Percentiles rank a stretch among this genome's conserved stretches.
phyloP scores from a whole-genome alignment of 2,113 vertebrate species.

The Dendropsophus ebraccatus region DNA sequence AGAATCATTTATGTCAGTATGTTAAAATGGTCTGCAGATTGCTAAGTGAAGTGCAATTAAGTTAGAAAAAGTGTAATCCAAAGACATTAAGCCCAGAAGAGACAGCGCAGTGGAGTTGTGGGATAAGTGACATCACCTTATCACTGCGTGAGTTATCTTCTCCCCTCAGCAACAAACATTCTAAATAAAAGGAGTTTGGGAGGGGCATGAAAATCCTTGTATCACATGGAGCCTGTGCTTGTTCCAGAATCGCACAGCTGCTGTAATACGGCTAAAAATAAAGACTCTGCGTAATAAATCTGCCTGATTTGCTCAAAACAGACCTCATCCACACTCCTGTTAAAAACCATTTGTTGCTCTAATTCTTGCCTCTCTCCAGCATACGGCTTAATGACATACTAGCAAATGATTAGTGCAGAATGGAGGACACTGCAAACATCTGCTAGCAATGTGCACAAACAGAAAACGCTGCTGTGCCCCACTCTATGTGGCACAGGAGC shows the following conservation, averaged over 20 bases:
- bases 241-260: conserved; percentile 21
- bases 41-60: conserved; percentile 28
- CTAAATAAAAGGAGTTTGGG: not conserved
- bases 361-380: not conserved
- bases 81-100: conserved; percentile 19
- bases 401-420: conserved; percentile 15
- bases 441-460: not conserved
- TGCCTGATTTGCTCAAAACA: conserved; percentile 32
- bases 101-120: not conserved
- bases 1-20: conserved; percentile 5
- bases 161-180: conserved; percentile 3
- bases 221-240: conserved; percentile 10
- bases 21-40: conserved; percentile 5
- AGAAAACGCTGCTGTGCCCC: not conserved
- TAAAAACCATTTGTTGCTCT: conserved; percentile 9
- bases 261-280: conserved; percentile 34
- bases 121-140: conserved; percentile 29
- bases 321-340: not conserved
- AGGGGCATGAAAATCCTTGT: not conserved
- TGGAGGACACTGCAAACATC: not conserved
- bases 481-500: not conserved
- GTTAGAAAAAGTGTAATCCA: not conserved
- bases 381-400: conserved; percentile 21
- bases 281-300: not conserved
- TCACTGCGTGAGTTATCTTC: conserved; percentile 35